Evolutionary conservation across 1,140 invertebrate genomes (phyloP).

Genomic region (Leptinotarsa defecta): DNA sequence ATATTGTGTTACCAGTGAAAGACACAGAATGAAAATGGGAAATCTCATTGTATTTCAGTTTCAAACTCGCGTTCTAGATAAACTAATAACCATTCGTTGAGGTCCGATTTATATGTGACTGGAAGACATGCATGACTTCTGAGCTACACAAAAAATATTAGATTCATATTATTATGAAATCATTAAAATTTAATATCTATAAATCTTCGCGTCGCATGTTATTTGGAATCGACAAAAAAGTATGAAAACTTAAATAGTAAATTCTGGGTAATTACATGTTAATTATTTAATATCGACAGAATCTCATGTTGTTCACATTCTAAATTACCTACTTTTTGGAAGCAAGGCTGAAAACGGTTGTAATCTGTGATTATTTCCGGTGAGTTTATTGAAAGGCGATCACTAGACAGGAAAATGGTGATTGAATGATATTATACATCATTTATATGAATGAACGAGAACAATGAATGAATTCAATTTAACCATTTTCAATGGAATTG

Average conservation of each 20-base stretch:
- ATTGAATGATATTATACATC: background rate
- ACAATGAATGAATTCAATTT: background rate
- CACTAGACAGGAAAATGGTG: background rate
- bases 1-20: background rate
- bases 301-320: background rate
- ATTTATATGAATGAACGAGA: background rate
- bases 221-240: background rate
- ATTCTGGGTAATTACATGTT: conserved; percentile 1
- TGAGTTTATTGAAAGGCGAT: background rate
- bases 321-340: background rate
- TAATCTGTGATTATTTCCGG: background rate
- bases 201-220: background rate
- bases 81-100: background rate
- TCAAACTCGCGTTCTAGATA: background rate
- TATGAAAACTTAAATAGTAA: background rate
- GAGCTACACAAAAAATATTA: background rate
- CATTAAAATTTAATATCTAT: conserved; percentile 1
- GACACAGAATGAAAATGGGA: background rate
- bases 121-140: background rate
- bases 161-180: background rate
- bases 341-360: background rate
- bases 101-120: background rate
- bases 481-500: no score
- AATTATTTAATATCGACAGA: background rate
- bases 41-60: conserved; percentile 7